A percentile compares a stretch with the other conserved stretches of the same genome.
phyloP scores from a whole-genome alignment of 1,140 invertebrate genomes.

The Orchesella cincta region DNA sequence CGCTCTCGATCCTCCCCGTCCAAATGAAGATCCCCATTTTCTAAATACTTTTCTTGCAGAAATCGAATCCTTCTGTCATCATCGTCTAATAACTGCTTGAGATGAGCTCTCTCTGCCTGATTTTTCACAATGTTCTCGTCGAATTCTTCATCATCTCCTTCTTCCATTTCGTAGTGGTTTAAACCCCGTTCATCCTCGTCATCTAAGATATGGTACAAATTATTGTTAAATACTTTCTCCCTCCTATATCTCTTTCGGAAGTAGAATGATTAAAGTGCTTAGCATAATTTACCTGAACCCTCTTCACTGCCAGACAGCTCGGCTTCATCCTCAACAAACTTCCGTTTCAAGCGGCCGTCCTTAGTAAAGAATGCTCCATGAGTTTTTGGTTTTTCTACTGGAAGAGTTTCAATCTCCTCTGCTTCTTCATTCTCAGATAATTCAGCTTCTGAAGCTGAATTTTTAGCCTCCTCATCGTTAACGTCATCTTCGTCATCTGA shows the following conservation, averaged over 20 bases:
- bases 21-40: slow-evolving; percentile 80
- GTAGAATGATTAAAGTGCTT: not conserved
- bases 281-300: slow-evolving; percentile 61
- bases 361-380: slow-evolving; percentile 47
- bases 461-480: slow-evolving; percentile 51
- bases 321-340: slow-evolving; percentile 82
- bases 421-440: slow-evolving; percentile 70
- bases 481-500: slow-evolving; percentile 39
- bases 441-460: slow-evolving; percentile 52
- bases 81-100: slow-evolving; percentile 73
- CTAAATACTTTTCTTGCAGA: slow-evolving; percentile 77
- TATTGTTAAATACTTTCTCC: not conserved
- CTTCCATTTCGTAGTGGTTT: slow-evolving; percentile 73
- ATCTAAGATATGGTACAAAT: slow-evolving; percentile 38
- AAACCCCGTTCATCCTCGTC: slow-evolving; percentile 75
- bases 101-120: slow-evolving; percentile 71
- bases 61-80: slow-evolving; percentile 76
- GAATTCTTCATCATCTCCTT: slow-evolving; percentile 74
- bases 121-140: slow-evolving; percentile 67
- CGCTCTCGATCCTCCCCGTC: slow-evolving; percentile 70
- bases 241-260: not conserved
- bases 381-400: slow-evolving; percentile 38
- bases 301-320: slow-evolving; percentile 81
- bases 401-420: slow-evolving; percentile 64
- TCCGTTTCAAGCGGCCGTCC: slow-evolving; percentile 54